Conservation (phyloP, 2,113 vertebrate genomes). For the Caranx ignobilis region DNA sequence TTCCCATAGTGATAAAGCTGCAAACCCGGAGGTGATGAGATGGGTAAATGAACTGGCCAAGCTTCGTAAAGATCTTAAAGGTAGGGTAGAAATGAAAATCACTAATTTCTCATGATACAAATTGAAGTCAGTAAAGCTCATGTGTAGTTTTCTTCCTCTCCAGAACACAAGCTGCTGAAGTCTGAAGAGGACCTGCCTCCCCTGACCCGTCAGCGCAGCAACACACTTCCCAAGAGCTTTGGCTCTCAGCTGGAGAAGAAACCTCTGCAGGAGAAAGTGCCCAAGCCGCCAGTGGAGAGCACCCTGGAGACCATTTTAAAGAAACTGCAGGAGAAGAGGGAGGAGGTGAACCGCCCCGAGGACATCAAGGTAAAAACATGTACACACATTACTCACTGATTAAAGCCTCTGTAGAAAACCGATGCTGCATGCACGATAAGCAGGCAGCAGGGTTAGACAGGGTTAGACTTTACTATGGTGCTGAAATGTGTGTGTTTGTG, state of each 20-base stretch:
- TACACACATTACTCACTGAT: no score
- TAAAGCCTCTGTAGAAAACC: neutral
- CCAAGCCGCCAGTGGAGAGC: constrained; percentile 89
- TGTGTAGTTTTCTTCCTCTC: neutral
- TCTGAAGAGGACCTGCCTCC: constrained; percentile 94
- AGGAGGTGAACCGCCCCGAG: constrained; percentile 89
- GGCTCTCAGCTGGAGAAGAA: constrained; percentile 97
- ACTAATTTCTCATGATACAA: neutral
- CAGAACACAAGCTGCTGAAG: constrained; percentile 93
- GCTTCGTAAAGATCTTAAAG: constrained; percentile 96
- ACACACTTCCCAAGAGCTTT: constrained; percentile 97
- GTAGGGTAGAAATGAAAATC: constrained; percentile 67
- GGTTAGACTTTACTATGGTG: neutral
- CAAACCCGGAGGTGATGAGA: constrained; percentile 94
- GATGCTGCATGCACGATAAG: neutral
- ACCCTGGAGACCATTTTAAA: constrained; percentile 91
- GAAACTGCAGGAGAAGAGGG: constrained; percentile 94
- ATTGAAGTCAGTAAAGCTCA: neutral
- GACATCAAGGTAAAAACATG: constrained; percentile 91
- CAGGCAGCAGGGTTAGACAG: neutral
- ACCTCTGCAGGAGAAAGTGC: constrained; percentile 86
- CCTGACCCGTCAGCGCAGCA: constrained; percentile 93
- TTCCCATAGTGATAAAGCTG: constrained; percentile 95
- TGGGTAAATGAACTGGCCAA: constrained; percentile 97
- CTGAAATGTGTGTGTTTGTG: neutral